Base-by-base conservation (phyloP, 1,140 invertebrate species). In the Apis laboriosa region DNA sequence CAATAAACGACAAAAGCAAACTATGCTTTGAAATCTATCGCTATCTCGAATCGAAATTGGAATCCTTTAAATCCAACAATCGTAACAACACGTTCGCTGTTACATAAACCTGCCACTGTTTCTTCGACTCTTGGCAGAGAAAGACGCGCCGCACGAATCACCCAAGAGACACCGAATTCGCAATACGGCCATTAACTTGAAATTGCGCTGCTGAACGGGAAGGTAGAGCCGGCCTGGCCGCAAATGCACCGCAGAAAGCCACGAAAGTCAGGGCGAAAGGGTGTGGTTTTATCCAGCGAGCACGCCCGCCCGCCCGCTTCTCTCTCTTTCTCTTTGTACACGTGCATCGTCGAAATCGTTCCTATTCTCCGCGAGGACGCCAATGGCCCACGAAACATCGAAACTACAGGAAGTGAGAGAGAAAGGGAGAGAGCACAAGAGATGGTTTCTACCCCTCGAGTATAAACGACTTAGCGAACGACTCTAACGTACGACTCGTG, bases 381-480 rank as follows among this genome's bases (percentile, higher is more conserved):
- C 86, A 81, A 87, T 87, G 85, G 68, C 61, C 72, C 63, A 21
- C 80, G 79, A 1, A 83, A 78, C 73, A 49, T 74, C 24, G 34
- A 12, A 13, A 28, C 34, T 28, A 71, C 79, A 63, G 79, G 34
- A 43, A 43, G 34, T 7, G 34, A 43, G 34, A 43, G 34, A 34
- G 2, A 4, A 34, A 34, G 34, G 3, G 34, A 34, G 28, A 28
- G 75, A 76, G 49, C 55, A 63, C 55, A 28, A 28, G 11, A 51
- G 74, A 11, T 51, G 66, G 61, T 56, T 72, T 80, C 71, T 70
- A 70, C 78, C 66, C 64, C 15, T 28, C 73, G 77, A 87, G 86
- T 88, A 87, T 86, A 87, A 88, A 88, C 83, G 86, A 88, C 86
- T 88, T 88, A 88, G 74, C 73, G 83, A 88, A 81, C 34, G 34